These are phyloP conservation scores for Drosophila maculinotata DNA, from an alignment of 2,888 invertebrate species.

Conservation along the genomic window DNA sequence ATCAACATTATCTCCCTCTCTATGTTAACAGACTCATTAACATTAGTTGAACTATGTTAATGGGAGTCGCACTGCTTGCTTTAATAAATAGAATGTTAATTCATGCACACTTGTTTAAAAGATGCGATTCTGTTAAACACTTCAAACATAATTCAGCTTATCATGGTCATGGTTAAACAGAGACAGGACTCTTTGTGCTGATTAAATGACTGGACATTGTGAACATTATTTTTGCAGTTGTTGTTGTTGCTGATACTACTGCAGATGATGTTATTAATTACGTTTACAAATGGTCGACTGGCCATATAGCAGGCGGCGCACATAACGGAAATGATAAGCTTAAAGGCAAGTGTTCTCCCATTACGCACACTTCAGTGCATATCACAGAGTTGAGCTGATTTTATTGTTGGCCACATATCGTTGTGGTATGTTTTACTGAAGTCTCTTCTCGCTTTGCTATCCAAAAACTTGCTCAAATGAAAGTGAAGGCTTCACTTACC, in stretches of 20 bases:
- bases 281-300: slow-evolving; percentile 49
- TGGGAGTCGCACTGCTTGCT: not conserved
- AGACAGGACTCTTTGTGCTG: not conserved
- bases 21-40: not conserved
- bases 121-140: slow-evolving; percentile 4
- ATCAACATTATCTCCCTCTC: no score
- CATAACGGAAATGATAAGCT: slow-evolving; percentile 62
- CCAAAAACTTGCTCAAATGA: not conserved
- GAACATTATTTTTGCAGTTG: not conserved
- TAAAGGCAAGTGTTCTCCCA: slow-evolving; percentile 42
- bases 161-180: not conserved
- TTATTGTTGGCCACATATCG: slow-evolving; percentile 9
- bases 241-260: slow-evolving; percentile 2
- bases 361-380: slow-evolving; percentile 44
- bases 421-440: not conserved
- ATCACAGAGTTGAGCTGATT: slow-evolving; percentile 7
- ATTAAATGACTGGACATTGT: not conserved
- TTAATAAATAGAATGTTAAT: not conserved
- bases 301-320: slow-evolving; percentile 20
- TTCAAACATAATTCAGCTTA: not conserved
- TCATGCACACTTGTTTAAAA: not conserved
- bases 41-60: not conserved
- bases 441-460: not conserved
- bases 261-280: slow-evolving; percentile 57
- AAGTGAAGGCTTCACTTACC: slow-evolving; percentile 83